phyloP scores from a whole-genome alignment of 1,140 invertebrate genomes.

The Paralvinella palmiformis region DNA sequence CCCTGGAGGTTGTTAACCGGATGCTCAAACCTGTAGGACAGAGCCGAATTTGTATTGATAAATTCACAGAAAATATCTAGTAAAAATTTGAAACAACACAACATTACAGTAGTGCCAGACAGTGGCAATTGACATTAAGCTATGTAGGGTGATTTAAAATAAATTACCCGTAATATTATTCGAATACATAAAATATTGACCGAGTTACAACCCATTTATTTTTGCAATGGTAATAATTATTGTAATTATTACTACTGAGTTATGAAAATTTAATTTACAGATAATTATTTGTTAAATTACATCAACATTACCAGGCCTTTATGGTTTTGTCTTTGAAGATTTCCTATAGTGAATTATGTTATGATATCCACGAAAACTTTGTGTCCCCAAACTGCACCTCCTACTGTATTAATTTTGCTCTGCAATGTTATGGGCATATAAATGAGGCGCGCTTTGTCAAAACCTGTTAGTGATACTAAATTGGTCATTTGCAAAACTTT shows the following conservation, averaged over 20 bases:
- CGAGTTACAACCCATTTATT: constrained; percentile 2
- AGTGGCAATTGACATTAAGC: constrained; percentile 2
- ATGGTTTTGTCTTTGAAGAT: not conserved
- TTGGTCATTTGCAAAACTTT: too few relatives aligned
- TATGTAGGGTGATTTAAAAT: not conserved
- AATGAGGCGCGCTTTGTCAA: not conserved
- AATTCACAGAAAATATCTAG: not conserved
- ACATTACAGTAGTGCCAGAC: not conserved
- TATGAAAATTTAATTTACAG: too few relatives aligned
- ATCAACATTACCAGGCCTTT: not conserved
- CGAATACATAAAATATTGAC: constrained; percentile 5
- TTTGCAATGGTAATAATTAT: constrained; percentile 3
- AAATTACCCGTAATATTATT: constrained; percentile 1
- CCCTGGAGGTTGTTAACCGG: not conserved
- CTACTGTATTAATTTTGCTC: not conserved
- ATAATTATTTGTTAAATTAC: constrained; percentile 4
- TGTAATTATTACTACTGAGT: constrained; percentile 5
- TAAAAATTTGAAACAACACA: constrained; percentile 1
- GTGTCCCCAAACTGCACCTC: constrained; percentile 4
- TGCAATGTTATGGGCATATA: not conserved
- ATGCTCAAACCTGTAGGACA: not conserved
- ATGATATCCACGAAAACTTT: constrained; percentile 7
- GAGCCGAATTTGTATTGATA: constrained; percentile 7
- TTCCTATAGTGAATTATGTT: not conserved
- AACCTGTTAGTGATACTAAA: too few relatives aligned